Conservation (phyloP, 2,113 vertebrate genomes). For the Thalassoma bifasciatum region DNA sequence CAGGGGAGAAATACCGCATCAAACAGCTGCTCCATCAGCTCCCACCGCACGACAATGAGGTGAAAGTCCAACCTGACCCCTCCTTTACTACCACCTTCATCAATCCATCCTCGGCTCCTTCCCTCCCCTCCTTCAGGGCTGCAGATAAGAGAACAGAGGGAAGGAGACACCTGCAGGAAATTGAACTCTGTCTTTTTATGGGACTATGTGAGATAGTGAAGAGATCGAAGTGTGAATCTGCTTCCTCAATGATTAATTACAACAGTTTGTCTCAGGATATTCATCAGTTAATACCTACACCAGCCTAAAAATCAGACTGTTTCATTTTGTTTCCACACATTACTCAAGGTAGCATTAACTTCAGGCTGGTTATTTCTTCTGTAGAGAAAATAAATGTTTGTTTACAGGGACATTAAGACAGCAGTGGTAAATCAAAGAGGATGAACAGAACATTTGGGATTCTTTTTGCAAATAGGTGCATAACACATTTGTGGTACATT, state of each 20-base stretch:
- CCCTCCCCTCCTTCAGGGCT: conserved; percentile 42
- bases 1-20: conserved; percentile 96
- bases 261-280: background rate
- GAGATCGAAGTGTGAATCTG: conserved; percentile 26
- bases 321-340: background rate
- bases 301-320: background rate
- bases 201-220: conserved; percentile 6
- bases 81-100: conserved; percentile 14
- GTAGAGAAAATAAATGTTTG: too few species aligned
- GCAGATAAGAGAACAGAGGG: conserved; percentile 50
- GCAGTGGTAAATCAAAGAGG: too few species aligned
- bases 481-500: too few species aligned
- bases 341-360: background rate
- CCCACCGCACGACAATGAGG: conserved; percentile 99
- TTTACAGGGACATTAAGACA: too few species aligned
- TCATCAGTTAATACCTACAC: background rate
- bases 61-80: conserved; percentile 76
- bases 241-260: conserved; percentile 8
- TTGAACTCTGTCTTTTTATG: conserved; percentile 31
- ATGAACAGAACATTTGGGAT: too few species aligned
- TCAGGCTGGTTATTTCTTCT: background rate
- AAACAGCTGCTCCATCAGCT: conserved; percentile 98
- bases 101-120: conserved; percentile 1
- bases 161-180: conserved; percentile 26
- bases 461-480: too few species aligned